Base-by-base conservation (phyloP, 2,888 invertebrate species). In the Trichogramma evanescens region DNA sequence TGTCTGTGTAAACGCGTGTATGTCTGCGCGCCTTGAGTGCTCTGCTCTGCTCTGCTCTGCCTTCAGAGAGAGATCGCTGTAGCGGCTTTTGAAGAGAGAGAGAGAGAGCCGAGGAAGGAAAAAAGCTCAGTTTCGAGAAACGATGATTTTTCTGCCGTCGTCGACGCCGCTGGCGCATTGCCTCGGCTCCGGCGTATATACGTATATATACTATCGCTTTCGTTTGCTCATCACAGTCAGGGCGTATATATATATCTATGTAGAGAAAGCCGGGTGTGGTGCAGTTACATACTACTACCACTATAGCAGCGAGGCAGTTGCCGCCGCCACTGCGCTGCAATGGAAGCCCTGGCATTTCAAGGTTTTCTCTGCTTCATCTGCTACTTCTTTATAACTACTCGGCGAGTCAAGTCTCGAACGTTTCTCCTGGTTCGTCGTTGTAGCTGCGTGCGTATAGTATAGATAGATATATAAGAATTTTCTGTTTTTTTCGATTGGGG, bases 301-400 rank as follows among this genome's bases (percentile, higher is more conserved):
- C 26, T 26, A 26, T 26, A 26, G 26, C 26, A 26, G 26, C 26
- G 26, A 26, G 26, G 41, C 43, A 44, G 39, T 46, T 13, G 26
- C 44, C 5, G 9, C 6, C 50, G 48, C 48, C 48, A n/a, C 9
- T 2, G n/a, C 6, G 9, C 26, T 26, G 26, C 26, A 9, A 7
- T 44, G 44, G 55, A 58, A 62, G 62, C 62, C 54, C 52, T 41
- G 52, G 58, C 58, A 62, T 58, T 61, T 62, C 58, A 55, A 58
- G 58, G 58, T 42, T 62, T 62, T 58, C 58, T 54, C 40, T 3
- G 6, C 39, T 41, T 26, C 26, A 26, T 26, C 4, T n/a, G n/a
- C 7, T 8, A 10, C 46, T 10, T 9, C 9, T 26, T 26, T 26
- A 26, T 26, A 26, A 26, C 26, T 26, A 26, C 26, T 1, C 26